Evolutionary conservation across 2,113 vertebrate species (phyloP).

Genomic region (Seriola quinqueradiata): DNA sequence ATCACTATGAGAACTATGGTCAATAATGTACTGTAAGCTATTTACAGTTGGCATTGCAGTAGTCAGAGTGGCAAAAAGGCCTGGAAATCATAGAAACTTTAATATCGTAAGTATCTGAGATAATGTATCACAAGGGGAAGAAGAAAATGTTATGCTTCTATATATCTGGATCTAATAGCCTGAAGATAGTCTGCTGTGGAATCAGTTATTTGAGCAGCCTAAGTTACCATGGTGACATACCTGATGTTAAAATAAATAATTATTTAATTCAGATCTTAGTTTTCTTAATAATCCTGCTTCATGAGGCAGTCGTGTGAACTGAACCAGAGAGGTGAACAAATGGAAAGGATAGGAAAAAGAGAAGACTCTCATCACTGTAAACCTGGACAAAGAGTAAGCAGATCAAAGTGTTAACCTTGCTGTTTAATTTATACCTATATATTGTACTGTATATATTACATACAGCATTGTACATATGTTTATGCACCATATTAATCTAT

Average conservation of each 20-base stretch:
- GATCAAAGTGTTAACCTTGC: too few species aligned
- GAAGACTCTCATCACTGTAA: not conserved
- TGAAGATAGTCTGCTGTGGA: not conserved
- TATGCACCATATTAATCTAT: not conserved
- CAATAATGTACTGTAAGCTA: not conserved
- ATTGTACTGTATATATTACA: not conserved
- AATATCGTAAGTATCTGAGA: not conserved
- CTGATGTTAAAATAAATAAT: not conserved
- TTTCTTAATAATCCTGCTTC: not conserved
- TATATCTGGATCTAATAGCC: not conserved
- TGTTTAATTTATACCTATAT: too few species aligned
- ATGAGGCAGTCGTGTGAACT: not conserved
- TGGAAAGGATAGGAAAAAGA: not conserved
- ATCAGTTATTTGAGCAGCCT: not conserved
- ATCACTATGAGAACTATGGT: not conserved
- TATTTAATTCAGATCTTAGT: not conserved
- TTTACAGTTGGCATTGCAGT: not conserved
- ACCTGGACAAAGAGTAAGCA: too few species aligned
- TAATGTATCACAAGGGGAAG: not conserved
- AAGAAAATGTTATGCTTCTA: not conserved
- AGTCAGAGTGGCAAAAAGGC: not conserved
- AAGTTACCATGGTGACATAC: slow-evolving; percentile 18
- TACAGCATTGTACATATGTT: not conserved
- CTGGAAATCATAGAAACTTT: not conserved
- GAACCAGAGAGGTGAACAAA: too few species aligned